A percentile compares a stretch with the other conserved stretches of the same genome.
phyloP scores from a whole-genome alignment of 2,888 invertebrate species.

The Leptopilina drosophilae region DNA sequence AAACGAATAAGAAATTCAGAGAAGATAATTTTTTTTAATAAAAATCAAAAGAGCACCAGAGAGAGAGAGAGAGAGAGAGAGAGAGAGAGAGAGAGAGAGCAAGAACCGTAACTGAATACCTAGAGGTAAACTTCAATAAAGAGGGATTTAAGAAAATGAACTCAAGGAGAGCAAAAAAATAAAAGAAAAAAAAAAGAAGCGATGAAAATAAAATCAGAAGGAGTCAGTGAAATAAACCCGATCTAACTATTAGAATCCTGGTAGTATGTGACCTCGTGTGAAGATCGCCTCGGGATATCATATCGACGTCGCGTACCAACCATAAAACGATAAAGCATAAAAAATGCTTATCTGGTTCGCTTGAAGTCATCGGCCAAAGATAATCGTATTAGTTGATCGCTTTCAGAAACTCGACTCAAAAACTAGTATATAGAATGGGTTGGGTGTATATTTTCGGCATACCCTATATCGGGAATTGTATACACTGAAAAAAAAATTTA shows the following conservation, averaged over 20 bases:
- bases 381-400: constrained; percentile 39
- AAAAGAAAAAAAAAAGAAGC: background rate
- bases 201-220: constrained; percentile 21
- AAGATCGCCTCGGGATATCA: constrained; percentile 35
- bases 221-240: constrained; percentile 25
- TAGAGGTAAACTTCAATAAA: background rate
- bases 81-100: too few relatives aligned
- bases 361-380: constrained; percentile 30
- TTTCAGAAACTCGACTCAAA: constrained; percentile 33
- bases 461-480: constrained; percentile 23
- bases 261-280: constrained; percentile 24
- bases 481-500: too few relatives aligned
- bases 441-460: constrained; percentile 29
- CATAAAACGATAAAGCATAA: constrained; percentile 40
- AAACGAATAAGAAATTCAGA: too few relatives aligned
- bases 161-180: background rate
- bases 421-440: background rate
- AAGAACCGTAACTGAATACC: background rate
- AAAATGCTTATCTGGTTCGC: constrained; percentile 39
- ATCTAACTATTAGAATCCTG: constrained; percentile 27
- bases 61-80: too few relatives aligned
- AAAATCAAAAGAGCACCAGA: background rate
- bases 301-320: constrained; percentile 32
- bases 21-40: background rate
- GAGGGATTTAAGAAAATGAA: constrained; percentile 12